Percentiles rank a stretch among this genome's conserved stretches.
phyloP scores from a whole-genome alignment of 2,797 vertebrate species.

The Peromyscus melanophrys region DNA sequence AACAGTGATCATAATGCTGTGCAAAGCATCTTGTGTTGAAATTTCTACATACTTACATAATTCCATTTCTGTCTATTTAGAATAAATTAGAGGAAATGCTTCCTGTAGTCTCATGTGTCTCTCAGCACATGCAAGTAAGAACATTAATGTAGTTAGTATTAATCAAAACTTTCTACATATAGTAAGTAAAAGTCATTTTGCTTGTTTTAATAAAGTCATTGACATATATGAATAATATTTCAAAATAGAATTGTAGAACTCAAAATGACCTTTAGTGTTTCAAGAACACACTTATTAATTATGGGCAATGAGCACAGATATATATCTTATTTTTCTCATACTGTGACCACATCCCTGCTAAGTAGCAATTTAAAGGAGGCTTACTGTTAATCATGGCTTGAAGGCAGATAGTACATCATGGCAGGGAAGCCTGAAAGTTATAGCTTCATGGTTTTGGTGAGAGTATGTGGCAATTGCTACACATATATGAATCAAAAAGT shows the following conservation, averaged over 20 bases:
- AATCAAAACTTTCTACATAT: background rate
- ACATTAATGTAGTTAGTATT: background rate
- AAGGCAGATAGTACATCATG: background rate
- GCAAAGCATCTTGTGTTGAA: background rate
- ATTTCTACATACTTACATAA: background rate
- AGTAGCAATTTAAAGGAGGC: background rate
- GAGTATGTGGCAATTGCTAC: background rate
- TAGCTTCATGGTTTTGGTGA: background rate
- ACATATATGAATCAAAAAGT: too few species aligned
- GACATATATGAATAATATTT: slow-evolving; percentile 1
- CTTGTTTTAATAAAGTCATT: background rate
- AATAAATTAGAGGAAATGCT: background rate
- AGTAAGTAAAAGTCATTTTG: background rate
- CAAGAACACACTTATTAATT: background rate
- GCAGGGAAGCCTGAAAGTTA: background rate
- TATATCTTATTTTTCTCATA: background rate
- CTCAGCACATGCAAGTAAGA: background rate
- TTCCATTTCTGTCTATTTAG: background rate
- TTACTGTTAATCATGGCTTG: background rate
- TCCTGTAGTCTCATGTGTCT: background rate
- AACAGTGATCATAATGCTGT: background rate
- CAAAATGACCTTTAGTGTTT: background rate
- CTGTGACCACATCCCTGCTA: too few species aligned
- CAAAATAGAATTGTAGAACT: background rate
- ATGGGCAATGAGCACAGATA: background rate